Percentiles rank a stretch among this genome's conserved stretches.
phyloP scores from a whole-genome alignment of 2,888 invertebrate genomes.

The Sarcophaga caerulescens region DNA sequence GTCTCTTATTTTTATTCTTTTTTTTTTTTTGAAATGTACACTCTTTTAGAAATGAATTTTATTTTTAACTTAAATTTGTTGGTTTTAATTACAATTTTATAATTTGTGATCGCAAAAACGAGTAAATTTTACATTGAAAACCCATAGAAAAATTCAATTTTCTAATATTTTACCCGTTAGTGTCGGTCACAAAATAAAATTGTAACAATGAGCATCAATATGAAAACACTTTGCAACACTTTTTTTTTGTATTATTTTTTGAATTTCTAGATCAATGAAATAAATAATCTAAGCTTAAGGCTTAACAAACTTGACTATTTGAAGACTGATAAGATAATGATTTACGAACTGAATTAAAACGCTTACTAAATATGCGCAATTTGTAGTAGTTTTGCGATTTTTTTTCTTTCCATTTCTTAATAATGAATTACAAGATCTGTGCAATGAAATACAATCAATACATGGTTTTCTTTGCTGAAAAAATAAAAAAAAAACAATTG shows the following conservation, averaged over 20 bases:
- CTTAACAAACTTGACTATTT: constrained; percentile 22
- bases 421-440: constrained; percentile 42
- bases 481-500: neutral
- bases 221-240: constrained; percentile 2
- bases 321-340: constrained; percentile 78
- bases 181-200: constrained; percentile 82
- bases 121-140: constrained; percentile 74
- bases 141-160: constrained; percentile 49
- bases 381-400: constrained; percentile 49
- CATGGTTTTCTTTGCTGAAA: constrained; percentile 44
- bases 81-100: constrained; percentile 78
- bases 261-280: constrained; percentile 2
- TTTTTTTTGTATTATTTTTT: constrained; percentile 13
- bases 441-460: constrained; percentile 65
- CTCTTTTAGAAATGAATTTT: neutral
- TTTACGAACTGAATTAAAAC: constrained; percentile 75
- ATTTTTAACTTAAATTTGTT: constrained; percentile 38
- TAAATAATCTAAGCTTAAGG: neutral
- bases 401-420: constrained; percentile 12
- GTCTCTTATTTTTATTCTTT: neutral
- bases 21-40: neutral
- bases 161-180: constrained; percentile 80
- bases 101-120: constrained; percentile 82
- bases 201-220: constrained; percentile 71
- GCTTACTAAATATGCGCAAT: constrained; percentile 77